Base-by-base conservation (phyloP, 1,140 invertebrate genomes). In the Chelonus insularis region DNA sequence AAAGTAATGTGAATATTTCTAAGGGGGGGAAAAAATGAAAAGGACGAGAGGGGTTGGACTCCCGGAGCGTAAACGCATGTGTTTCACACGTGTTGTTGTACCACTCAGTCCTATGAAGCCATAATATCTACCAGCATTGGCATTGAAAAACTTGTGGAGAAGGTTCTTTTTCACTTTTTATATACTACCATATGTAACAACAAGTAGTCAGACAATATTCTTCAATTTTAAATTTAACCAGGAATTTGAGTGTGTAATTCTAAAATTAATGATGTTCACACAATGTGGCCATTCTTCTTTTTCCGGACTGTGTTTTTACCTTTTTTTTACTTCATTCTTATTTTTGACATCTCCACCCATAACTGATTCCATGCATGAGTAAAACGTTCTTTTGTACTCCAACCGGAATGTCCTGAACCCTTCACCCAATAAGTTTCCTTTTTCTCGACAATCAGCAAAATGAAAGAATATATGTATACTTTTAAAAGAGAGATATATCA, bases 1-100 rank as follows among this genome's bases (percentile, higher is more conserved):
- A 43, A 36, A 64, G n/a, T n/a, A n/a, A n/a, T n/a, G n/a, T n/a
- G n/a, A n/a, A n/a, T n/a, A n/a, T n/a, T n/a, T n/a, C n/a, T n/a
- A n/a, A n/a, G n/a, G n/a, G n/a, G n/a, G n/a, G n/a, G n/a, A 45
- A 37, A 48, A n/a, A 25, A 48, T 64, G 47, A 20, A 60, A 54
- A 48, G 41, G 21, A 41, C 25, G 34, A 60, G 25, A 29, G 47
- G 20, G 60, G 5, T 11, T 51, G 57, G 64, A 62, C 64, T 66
- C 29, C 58, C 62, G 64, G 60, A 64, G 58, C 60, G 52, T 57
- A 61, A 66, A 62, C 68, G 57, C 69, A 71, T 68, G 64, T 71
- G 69, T 62, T 60, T 69, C 64, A 57, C 69, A 71, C 62, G 67
- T 71, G 69, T 65, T 16, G 21, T 20, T 45, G 25, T n/a, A n/a